Conservation (phyloP, 2,888 invertebrate species). For the Aphodius granarius region DNA sequence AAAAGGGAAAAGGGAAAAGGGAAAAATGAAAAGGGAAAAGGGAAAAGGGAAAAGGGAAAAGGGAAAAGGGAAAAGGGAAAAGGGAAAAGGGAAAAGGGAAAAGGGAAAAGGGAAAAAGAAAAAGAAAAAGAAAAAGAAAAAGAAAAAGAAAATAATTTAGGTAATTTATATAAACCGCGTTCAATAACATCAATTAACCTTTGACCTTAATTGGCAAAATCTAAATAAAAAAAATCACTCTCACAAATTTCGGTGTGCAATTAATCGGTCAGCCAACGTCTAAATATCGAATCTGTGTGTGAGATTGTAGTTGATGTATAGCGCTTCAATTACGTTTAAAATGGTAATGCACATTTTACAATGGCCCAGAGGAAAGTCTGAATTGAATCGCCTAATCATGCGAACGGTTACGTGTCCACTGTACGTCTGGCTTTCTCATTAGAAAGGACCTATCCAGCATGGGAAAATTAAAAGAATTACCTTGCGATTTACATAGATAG, state of each 20-base stretch:
- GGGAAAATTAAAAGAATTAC: neutral
- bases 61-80: no score
- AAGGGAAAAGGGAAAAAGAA: no score
- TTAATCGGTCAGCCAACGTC: neutral
- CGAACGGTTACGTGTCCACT: neutral
- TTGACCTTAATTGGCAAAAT: neutral
- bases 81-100: no score
- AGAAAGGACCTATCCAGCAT: neutral
- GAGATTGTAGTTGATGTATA: neutral
- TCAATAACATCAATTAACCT: neutral
- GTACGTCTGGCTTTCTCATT: neutral
- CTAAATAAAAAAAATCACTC: neutral
- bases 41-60: no score
- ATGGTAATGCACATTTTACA: neutral
- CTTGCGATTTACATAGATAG: neutral
- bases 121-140: no score
- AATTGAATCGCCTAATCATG: neutral
- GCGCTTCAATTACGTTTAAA: neutral
- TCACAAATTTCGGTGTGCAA: neutral
- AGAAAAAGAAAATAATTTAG: no score
- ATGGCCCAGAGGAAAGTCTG: neutral
- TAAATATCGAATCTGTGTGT: neutral
- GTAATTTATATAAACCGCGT: neutral
- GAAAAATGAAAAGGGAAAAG: no score
- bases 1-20: no score